These are phyloP conservation scores for Alces alces DNA, from an alignment of 2,113 vertebrate genomes.

Conservation along the genomic window DNA sequence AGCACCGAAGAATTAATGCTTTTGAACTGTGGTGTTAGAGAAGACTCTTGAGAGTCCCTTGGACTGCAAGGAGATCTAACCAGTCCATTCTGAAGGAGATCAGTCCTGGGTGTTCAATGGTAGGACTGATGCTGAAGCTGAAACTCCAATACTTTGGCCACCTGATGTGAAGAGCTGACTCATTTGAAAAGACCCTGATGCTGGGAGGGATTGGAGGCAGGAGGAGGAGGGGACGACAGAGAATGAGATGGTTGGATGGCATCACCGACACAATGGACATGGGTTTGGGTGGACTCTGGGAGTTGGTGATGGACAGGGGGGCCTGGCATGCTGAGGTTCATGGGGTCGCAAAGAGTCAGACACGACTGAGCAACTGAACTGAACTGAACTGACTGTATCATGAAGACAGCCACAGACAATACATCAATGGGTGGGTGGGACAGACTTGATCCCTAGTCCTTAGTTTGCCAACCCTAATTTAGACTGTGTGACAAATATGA, in stretches of 20 bases:
- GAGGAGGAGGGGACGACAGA: background rate
- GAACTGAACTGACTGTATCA: background rate
- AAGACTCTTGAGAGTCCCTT: background rate
- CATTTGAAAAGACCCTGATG: background rate
- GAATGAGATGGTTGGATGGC: background rate
- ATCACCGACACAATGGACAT: rapidly evolving
- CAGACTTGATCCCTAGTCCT: background rate
- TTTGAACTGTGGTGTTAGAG: background rate
- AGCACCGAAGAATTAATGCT: rapidly evolving
- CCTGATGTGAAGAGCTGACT: background rate
- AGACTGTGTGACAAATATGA: background rate
- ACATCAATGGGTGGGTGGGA: background rate
- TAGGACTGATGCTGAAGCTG: background rate
- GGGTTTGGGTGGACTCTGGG: background rate
- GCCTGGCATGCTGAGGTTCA: background rate
- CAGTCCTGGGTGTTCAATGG: background rate
- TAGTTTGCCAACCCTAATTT: background rate
- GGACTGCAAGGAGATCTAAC: background rate
- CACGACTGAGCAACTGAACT: background rate
- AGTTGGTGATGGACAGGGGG: background rate
- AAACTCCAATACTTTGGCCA: background rate
- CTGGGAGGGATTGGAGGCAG: background rate
- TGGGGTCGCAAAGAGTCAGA: background rate
- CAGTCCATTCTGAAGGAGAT: background rate
- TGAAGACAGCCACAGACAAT: background rate